phyloP scores from a whole-genome alignment of 2,888 invertebrate species.

The Chrysolina haemoptera region DNA sequence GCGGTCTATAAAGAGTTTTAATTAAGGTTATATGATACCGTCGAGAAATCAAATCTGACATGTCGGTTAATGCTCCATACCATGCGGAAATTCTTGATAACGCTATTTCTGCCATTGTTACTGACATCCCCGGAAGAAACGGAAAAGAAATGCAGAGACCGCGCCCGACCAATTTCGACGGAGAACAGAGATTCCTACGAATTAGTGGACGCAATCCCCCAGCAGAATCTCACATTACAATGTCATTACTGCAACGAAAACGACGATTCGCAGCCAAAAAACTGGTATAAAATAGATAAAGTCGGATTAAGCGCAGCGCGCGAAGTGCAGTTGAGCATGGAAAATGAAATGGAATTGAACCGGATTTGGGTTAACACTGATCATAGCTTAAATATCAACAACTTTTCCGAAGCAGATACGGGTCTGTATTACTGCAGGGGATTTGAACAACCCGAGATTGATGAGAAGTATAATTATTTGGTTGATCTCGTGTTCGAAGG shows the following conservation, averaged over 20 bases:
- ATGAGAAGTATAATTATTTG: conserved; percentile 70
- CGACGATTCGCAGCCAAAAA: conserved; percentile 68
- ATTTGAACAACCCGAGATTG: conserved; percentile 64
- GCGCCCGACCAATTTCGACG: conserved; percentile 67
- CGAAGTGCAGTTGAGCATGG: conserved; percentile 69
- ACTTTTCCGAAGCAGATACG: conserved; percentile 66
- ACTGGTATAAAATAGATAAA: conserved; percentile 71
- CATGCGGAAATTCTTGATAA: conserved; percentile 15
- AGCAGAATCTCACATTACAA: conserved; percentile 68
- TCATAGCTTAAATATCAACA: conserved; percentile 69
- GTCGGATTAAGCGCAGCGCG: conserved; percentile 60
- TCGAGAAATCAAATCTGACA: too few species aligned
- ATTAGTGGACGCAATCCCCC: conserved; percentile 68
- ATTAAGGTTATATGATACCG: too few species aligned
- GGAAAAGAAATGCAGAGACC: conserved; percentile 68
- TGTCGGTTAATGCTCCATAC: too few species aligned
- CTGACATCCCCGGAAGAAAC: conserved; percentile 37
- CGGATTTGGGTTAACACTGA: conserved; percentile 68
- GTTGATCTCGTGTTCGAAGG: conserved; percentile 32
- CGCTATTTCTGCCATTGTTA: background rate
- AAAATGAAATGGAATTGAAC: conserved; percentile 68
- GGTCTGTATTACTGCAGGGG: conserved; percentile 72
- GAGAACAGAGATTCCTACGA: conserved; percentile 70
- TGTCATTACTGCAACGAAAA: conserved; percentile 72
- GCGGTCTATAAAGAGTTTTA: too few species aligned